Evolutionary conservation across 2,113 vertebrate species (phyloP).

Genomic region (Mugil cephalus): DNA sequence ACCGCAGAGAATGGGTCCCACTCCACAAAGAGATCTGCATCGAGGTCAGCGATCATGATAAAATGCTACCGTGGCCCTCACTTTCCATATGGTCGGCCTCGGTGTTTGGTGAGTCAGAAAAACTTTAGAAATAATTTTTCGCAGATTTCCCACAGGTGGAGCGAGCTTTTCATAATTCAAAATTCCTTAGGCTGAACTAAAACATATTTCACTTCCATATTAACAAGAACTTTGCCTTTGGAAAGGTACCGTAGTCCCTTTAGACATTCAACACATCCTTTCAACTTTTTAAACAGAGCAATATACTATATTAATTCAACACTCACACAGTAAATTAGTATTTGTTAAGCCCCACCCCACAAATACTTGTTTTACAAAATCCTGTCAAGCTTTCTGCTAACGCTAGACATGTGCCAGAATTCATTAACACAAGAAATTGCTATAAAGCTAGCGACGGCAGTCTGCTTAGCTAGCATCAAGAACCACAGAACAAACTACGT

Average conservation of each 20-base stretch:
- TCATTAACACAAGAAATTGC: no score
- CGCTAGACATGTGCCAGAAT: no score
- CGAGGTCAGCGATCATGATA: constrained; percentile 66
- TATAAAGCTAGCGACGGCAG: no score
- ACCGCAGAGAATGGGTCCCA: constrained; percentile 46
- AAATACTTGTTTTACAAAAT: no score
- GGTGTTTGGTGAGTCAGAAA: constrained; percentile 42
- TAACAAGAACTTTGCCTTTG: constrained; percentile 19
- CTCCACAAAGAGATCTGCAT: constrained; percentile 62
- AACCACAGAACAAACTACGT: no score
- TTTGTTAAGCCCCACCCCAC: not conserved
- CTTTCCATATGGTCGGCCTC: constrained; percentile 24
- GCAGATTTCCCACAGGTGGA: constrained; percentile 47
- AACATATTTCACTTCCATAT: constrained; percentile 34
- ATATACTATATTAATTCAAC: not conserved
- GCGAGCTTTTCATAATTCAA: constrained; percentile 39
- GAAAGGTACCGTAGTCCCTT: constrained; percentile 24
- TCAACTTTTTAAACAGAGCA: constrained; percentile 1
- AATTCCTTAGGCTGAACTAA: constrained; percentile 38
- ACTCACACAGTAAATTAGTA: not conserved
- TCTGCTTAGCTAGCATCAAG: no score
- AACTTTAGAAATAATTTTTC: constrained; percentile 51
- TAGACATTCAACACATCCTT: constrained; percentile 23
- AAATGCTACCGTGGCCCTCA: constrained; percentile 36
- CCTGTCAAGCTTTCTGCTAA: no score